phyloP scores from a whole-genome alignment of 2,888 invertebrate genomes.

The Chalcis sispes region DNA sequence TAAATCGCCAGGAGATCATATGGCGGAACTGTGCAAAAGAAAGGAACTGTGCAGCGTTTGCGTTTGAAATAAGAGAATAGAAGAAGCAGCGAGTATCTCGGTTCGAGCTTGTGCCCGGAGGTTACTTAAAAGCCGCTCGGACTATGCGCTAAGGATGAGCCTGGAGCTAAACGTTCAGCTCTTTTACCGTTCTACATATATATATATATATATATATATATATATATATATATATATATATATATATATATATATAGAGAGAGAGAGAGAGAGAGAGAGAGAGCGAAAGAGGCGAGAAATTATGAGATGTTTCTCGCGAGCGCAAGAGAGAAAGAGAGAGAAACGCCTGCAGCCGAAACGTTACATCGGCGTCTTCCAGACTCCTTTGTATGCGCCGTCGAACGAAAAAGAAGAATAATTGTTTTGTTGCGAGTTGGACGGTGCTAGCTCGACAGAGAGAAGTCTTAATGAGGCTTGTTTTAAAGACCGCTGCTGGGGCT shows the following conservation, averaged over 20 bases:
- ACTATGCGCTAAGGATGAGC: slow-evolving; percentile 17
- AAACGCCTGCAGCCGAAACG: background rate
- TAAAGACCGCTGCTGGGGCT: slow-evolving; percentile 17
- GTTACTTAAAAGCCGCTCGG: slow-evolving; percentile 41
- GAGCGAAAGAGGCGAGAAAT: slow-evolving; percentile 16
- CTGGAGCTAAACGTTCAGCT: no score
- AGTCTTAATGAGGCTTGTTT: background rate
- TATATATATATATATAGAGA: background rate
- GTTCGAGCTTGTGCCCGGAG: slow-evolving; percentile 53
- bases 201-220: no score
- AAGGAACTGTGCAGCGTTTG: background rate
- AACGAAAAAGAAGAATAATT: slow-evolving; percentile 24
- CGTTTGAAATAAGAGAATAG: no score
- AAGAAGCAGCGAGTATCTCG: no score
- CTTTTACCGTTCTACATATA: background rate
- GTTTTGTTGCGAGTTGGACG: slow-evolving; percentile 27
- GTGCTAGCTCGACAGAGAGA: background rate
- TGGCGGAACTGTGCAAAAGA: slow-evolving; percentile 47
- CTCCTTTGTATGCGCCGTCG: background rate
- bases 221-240: no score
- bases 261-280: no score
- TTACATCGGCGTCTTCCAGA: no score
- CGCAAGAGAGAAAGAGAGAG: no score
- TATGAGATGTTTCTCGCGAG: slow-evolving; percentile 36
- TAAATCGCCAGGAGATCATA: slow-evolving; percentile 66